Evolutionary conservation across 2,113 vertebrate species (phyloP).

Genomic region (Limanda limanda): DNA sequence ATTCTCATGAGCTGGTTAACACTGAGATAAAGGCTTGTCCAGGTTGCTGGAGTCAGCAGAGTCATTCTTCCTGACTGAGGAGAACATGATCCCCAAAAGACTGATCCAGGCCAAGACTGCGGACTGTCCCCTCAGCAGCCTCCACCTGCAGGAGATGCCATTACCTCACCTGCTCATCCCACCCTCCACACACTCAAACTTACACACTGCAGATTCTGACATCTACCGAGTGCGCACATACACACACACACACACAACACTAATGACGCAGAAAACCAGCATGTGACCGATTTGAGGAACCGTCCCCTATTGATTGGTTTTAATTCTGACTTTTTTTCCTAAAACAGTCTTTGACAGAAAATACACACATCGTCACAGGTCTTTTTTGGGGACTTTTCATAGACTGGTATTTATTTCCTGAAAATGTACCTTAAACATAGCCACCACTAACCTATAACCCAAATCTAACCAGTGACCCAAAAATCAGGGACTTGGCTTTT

Average conservation of each 20-base stretch:
- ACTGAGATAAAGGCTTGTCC: slow-evolving; percentile 17
- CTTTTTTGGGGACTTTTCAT: too few species aligned
- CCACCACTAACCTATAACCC: too few species aligned
- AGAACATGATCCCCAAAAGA: slow-evolving; percentile 70
- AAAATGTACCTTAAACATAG: too few species aligned
- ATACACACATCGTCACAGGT: too few species aligned
- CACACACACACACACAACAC: too few species aligned
- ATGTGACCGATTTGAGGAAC: too few species aligned
- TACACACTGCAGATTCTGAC: not conserved
- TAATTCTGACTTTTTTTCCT: not conserved
- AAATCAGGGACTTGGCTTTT: not conserved
- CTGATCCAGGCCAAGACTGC: slow-evolving; percentile 59
- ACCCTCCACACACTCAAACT: not conserved
- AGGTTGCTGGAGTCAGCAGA: slow-evolving; percentile 65
- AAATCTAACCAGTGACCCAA: not conserved
- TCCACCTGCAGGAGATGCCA: slow-evolving; percentile 38
- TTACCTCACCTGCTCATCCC: slow-evolving; percentile 17
- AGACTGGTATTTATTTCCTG: too few species aligned
- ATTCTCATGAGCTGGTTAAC: slow-evolving; percentile 57
- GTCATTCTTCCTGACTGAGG: slow-evolving; percentile 71
- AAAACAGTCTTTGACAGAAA: not conserved
- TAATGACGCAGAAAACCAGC: not conserved
- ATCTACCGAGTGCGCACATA: too few species aligned
- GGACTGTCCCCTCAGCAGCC: slow-evolving; percentile 53
- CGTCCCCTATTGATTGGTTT: not conserved